These are phyloP conservation scores for Cercocebus atys DNA, from an alignment of 2,113 vertebrate species.

Conservation along the genomic window DNA sequence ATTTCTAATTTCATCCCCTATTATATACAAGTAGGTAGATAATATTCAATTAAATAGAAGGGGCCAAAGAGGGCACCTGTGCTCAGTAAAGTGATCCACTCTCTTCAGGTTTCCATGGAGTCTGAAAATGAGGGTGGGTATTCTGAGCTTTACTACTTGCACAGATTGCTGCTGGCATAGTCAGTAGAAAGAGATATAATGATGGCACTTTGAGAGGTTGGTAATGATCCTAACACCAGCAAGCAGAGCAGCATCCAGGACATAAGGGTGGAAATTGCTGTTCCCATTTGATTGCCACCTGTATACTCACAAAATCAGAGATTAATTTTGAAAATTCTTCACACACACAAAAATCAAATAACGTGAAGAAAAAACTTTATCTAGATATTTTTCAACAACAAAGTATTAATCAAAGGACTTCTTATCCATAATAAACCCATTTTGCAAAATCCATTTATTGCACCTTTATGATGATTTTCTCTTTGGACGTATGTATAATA, in stretches of 20 bases:
- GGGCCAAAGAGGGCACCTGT: accelerated
- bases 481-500: background rate
- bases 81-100: background rate
- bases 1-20: background rate
- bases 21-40: background rate
- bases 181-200: background rate
- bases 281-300: background rate
- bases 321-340: background rate
- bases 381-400: background rate
- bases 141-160: too few species aligned
- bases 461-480: background rate
- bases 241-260: background rate
- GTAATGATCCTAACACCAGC: background rate
- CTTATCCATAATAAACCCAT: background rate
- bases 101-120: background rate
- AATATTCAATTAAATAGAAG: background rate
- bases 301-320: background rate
- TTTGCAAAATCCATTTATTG: background rate
- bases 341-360: background rate
- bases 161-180: background rate
- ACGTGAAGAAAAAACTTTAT: background rate
- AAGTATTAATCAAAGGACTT: background rate
- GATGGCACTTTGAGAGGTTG: background rate
- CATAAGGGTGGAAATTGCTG: background rate
- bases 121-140: background rate